These are phyloP conservation scores for Agrilus biguttatus DNA, from an alignment of 2,888 invertebrate species.

Conservation along the genomic window DNA sequence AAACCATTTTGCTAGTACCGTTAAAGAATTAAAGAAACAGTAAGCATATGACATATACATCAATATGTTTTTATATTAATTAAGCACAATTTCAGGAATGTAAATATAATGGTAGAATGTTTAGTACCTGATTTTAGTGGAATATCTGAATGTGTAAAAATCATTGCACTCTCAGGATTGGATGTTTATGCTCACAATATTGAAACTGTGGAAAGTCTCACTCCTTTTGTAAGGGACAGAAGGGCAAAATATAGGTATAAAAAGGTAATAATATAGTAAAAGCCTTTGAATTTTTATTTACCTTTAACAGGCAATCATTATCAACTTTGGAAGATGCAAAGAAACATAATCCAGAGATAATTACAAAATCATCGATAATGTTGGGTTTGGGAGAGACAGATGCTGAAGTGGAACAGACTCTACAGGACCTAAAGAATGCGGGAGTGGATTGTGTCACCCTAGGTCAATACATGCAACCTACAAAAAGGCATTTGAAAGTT, in stretches of 20 bases:
- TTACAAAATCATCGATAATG: constrained; percentile 99
- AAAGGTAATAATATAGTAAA: not conserved
- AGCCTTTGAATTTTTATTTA: constrained; percentile 3
- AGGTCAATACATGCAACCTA: constrained; percentile 99
- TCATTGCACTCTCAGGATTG: constrained; percentile 66
- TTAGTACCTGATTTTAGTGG: constrained; percentile 94
- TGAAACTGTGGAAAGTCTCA: constrained; percentile 86
- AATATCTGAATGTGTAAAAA: constrained; percentile 53
- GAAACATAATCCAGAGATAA: constrained; percentile 57
- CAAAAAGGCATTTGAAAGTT: constrained; percentile 86
- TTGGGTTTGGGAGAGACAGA: constrained; percentile 88
- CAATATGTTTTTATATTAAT: not conserved
- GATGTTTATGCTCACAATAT: constrained; percentile 99
- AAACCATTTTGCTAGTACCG: constrained; percentile 84
- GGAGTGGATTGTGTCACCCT: constrained; percentile 93
- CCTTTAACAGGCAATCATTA: constrained; percentile 58
- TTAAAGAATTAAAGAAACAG: constrained; percentile 69
- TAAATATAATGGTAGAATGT: constrained; percentile 85
- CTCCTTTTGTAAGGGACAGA: constrained; percentile 84
- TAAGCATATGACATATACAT: constrained; percentile 26
- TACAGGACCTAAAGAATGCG: constrained; percentile 66
- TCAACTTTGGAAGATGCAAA: constrained; percentile 72
- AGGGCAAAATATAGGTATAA: constrained; percentile 67
- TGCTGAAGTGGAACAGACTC: constrained; percentile 68
- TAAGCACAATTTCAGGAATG: constrained; percentile 42